Conservation (phyloP, 2,113 vertebrate species). For the Nothoprocta pentlandii region DNA sequence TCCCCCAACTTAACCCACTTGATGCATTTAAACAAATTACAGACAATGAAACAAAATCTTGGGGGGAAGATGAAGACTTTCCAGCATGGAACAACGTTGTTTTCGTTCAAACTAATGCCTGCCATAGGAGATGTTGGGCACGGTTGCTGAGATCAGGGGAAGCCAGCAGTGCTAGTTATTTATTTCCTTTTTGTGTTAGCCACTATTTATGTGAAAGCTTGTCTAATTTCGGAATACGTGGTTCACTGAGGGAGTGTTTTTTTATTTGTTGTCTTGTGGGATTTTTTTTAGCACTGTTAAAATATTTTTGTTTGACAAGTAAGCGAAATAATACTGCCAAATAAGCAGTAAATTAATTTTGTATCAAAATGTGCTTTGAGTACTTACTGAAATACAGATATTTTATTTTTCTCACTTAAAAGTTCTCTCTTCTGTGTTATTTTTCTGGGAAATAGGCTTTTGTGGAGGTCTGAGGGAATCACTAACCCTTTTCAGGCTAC, state of each 20-base stretch:
- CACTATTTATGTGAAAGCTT: conserved; percentile 48
- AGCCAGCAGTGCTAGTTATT: conserved; percentile 3
- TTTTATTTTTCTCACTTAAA: conserved; percentile 70
- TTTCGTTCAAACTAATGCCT: not conserved
- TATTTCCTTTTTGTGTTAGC: conserved; percentile 22
- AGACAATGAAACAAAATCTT: not conserved
- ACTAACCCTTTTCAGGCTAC: conserved; percentile 29
- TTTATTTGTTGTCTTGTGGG: too few relatives aligned
- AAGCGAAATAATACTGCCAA: not conserved
- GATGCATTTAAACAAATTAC: not conserved
- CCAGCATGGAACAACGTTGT: not conserved
- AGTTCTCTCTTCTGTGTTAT: conserved; percentile 6
- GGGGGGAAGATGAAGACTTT: not conserved
- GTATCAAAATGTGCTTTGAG: conserved; percentile 49
- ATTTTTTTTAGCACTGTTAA: not conserved
- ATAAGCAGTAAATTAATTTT: conserved; percentile 47
- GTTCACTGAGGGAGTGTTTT: not conserved
- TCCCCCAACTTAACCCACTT: not conserved
- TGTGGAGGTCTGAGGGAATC: conserved; percentile 5
- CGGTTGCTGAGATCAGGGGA: not conserved
- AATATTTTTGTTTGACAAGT: conserved; percentile 11
- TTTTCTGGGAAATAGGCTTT: conserved; percentile 7
- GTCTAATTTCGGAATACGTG: not conserved
- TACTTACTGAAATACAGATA: conserved; percentile 71
- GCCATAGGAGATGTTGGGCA: not conserved